Conservation (phyloP, 2,113 vertebrate genomes). For the Hirundichthys speculiger region DNA sequence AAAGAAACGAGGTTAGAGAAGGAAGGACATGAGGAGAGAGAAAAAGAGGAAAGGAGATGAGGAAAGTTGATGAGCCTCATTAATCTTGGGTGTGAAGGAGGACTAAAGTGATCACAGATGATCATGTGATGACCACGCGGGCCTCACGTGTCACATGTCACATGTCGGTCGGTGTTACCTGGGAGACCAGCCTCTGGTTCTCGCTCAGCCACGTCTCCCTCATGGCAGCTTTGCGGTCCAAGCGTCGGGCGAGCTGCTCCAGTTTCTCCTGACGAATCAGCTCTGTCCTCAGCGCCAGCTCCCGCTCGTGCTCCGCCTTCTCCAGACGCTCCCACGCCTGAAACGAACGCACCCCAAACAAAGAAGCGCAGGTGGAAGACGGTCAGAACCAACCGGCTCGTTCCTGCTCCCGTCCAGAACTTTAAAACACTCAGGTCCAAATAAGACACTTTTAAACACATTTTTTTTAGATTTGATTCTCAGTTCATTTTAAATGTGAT, state of each 20-base stretch:
- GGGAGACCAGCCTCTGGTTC: slow-evolving; percentile 75
- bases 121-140: too few species aligned
- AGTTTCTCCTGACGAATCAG: slow-evolving; percentile 98
- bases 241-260: slow-evolving; percentile 96
- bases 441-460: too few species aligned
- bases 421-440: too few species aligned
- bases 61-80: neutral
- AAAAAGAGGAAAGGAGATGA: accelerated
- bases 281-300: slow-evolving; percentile 96
- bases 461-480: too few species aligned
- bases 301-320: slow-evolving; percentile 98
- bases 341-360: slow-evolving; percentile 15
- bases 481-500: too few species aligned
- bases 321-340: slow-evolving; percentile 99
- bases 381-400: too few species aligned
- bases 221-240: slow-evolving; percentile 98
- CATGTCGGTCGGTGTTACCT: slow-evolving; percentile 38
- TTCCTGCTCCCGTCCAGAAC: too few species aligned
- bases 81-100: neutral
- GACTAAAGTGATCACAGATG: neutral
- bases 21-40: neutral
- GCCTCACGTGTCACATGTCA: too few species aligned
- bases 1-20: neutral
- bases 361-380: too few species aligned
- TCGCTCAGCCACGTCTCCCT: slow-evolving; percentile 88